phyloP scores from a whole-genome alignment of 1,140 invertebrate genomes.

The Eupristina koningsbergeri region DNA sequence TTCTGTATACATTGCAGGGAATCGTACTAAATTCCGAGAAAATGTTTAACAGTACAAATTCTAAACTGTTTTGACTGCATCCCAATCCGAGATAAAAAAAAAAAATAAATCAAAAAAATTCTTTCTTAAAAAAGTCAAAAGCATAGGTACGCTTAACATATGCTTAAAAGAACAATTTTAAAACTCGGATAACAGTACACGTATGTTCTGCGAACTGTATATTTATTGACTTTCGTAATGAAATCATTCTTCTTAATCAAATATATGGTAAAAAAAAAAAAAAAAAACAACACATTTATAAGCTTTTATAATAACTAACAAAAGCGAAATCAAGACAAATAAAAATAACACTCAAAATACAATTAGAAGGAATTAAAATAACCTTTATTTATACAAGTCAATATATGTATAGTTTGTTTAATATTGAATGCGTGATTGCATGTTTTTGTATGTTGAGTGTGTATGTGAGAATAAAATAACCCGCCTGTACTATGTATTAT shows the following conservation, averaged over 20 bases:
- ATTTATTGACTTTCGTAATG: slow-evolving; percentile 26
- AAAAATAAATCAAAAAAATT: slow-evolving; percentile 29
- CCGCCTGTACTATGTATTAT: slow-evolving; percentile 48
- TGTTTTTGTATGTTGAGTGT: slow-evolving; percentile 23
- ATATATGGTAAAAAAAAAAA: not conserved
- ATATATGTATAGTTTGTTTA: slow-evolving; percentile 33
- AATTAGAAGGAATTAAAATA: slow-evolving; percentile 4
- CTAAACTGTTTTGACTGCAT: slow-evolving; percentile 45
- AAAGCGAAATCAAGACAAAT: slow-evolving; percentile 24
- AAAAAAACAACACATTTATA: not conserved
- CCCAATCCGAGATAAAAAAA: slow-evolving; percentile 26
- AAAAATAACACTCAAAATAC: not conserved
- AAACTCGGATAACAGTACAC: slow-evolving; percentile 9
- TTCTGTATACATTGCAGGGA: not conserved
- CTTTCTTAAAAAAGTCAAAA: slow-evolving; percentile 18
- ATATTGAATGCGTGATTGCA: slow-evolving; percentile 3
- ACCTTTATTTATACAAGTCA: slow-evolving; percentile 30
- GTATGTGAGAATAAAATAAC: slow-evolving; percentile 21
- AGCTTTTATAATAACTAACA: slow-evolving; percentile 12
- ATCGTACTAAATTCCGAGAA: slow-evolving; percentile 39
- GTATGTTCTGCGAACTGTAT: slow-evolving; percentile 17
- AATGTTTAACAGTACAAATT: slow-evolving; percentile 60
- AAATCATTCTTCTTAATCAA: slow-evolving; percentile 2
- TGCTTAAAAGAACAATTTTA: not conserved
- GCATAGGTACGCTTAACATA: not conserved